phyloP scores from a whole-genome alignment of 2,888 invertebrate genomes.

The Nezara viridula region DNA sequence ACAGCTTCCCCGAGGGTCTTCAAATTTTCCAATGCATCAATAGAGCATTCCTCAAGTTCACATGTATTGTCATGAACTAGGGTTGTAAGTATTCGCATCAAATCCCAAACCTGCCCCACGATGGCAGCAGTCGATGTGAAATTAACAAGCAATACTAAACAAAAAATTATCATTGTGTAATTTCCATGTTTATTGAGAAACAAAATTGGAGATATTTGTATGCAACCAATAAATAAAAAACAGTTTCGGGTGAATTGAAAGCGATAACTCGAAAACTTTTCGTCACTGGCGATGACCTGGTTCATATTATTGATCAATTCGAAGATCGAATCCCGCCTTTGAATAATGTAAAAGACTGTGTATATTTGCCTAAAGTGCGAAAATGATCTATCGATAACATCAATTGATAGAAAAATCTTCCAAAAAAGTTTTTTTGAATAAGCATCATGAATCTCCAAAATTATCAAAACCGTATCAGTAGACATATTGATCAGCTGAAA shows the following conservation, averaged over 20 bases:
- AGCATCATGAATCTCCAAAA: background rate
- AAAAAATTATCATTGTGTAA: background rate
- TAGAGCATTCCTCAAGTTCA: background rate
- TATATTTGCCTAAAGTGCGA: background rate
- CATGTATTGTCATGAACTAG: background rate
- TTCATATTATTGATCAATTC: background rate
- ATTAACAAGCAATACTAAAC: background rate
- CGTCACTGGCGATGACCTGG: background rate
- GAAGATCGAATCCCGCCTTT: background rate
- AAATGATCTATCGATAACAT: background rate
- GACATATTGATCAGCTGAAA: background rate
- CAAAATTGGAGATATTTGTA: background rate
- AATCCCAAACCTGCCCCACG: background rate
- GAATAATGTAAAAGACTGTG: background rate
- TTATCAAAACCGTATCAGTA: background rate
- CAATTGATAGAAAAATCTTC: background rate
- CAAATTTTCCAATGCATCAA: background rate
- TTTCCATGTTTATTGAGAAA: rapidly evolving
- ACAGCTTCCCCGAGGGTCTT: background rate
- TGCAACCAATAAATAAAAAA: background rate
- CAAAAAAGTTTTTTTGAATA: no score
- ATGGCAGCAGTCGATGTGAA: background rate
- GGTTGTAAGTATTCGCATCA: background rate
- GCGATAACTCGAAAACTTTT: background rate
- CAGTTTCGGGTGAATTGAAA: background rate